A percentile compares a stretch with the other conserved stretches of the same genome.
phyloP scores from a whole-genome alignment of 2,797 vertebrate species.

The Cossypha dichroa region DNA sequence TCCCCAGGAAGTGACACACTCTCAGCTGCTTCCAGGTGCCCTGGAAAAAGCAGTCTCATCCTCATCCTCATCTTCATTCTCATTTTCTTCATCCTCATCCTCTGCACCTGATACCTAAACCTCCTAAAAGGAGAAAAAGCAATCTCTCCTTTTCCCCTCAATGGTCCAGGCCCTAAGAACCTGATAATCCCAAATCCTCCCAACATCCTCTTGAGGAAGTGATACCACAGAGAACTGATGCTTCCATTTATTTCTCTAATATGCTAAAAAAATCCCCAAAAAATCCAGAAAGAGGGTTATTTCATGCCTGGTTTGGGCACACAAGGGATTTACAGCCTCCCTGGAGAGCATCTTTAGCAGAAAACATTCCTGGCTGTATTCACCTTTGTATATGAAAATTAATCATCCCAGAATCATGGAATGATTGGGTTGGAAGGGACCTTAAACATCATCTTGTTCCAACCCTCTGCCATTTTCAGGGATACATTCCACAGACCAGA shows the following conservation, averaged over 20 bases:
- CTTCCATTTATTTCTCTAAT: background rate
- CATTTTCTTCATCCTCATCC: background rate
- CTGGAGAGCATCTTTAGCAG: fast-evolving
- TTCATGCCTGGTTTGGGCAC: background rate
- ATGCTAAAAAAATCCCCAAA: background rate
- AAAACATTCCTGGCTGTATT: background rate
- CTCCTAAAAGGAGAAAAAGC: background rate
- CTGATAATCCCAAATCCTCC: background rate
- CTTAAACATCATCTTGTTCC: background rate
- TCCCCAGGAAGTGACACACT: background rate
- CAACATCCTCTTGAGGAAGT: background rate
- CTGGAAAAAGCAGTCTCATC: background rate
- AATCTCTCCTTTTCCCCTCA: background rate
- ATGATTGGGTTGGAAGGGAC: background rate
- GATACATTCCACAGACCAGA: background rate
- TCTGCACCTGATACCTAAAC: background rate
- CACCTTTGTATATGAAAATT: background rate
- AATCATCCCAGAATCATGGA: background rate
- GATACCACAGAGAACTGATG: background rate
- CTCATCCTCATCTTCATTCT: background rate
- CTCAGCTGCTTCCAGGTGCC: background rate
- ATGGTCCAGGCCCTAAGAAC: background rate
- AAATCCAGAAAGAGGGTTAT: fast-evolving
- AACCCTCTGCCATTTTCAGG: background rate
- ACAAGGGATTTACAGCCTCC: background rate